Conservation (phyloP, 2,113 vertebrate species). For the Ptyas mucosa region DNA sequence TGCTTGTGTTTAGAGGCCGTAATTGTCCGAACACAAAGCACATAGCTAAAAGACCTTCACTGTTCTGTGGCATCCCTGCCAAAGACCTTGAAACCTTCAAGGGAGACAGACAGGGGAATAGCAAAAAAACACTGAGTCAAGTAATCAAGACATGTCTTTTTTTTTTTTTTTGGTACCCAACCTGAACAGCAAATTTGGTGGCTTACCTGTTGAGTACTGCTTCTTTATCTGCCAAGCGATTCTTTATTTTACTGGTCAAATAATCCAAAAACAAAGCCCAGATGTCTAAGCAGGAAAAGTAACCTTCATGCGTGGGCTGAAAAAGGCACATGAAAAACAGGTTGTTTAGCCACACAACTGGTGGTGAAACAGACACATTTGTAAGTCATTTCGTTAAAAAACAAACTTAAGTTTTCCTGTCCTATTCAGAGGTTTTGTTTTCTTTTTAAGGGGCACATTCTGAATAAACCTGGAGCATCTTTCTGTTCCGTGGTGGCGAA, state of each 20-base stretch:
- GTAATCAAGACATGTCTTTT: no score
- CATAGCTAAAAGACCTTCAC: neutral
- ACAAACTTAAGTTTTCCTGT: neutral
- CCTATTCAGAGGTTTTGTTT: no score
- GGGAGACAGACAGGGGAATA: neutral
- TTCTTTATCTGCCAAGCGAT: constrained; percentile 90
- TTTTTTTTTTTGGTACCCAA: neutral
- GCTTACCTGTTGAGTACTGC: constrained; percentile 85
- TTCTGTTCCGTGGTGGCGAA: no score
- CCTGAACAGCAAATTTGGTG: neutral
- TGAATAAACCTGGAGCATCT: neutral
- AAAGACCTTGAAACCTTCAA: neutral
- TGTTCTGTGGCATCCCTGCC: no score
- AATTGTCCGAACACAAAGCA: neutral
- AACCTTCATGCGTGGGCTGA: constrained; percentile 95
- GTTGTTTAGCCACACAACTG: accelerated
- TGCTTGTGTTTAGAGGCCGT: neutral
- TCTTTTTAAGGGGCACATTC: neutral
- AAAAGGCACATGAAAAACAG: constrained; percentile 42
- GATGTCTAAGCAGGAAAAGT: constrained; percentile 97
- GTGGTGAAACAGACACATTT: neutral
- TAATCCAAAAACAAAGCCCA: constrained; percentile 98
- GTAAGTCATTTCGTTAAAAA: accelerated
- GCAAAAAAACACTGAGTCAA: neutral
- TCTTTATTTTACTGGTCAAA: constrained; percentile 94